Evolutionary conservation across 2,888 invertebrate species (phyloP).

Genomic region (Orthosia gothica): DNA sequence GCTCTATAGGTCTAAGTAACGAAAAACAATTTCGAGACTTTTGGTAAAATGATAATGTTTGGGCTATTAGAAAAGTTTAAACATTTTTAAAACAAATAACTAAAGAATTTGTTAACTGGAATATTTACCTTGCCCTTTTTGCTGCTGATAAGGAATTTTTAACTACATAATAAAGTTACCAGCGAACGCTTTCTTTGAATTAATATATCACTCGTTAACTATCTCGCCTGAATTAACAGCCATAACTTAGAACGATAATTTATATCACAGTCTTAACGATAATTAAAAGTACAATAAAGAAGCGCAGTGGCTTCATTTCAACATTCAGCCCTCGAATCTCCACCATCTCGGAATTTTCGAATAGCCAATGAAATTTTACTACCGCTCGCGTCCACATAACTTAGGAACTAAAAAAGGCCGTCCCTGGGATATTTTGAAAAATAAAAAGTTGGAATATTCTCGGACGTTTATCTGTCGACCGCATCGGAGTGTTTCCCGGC

Average conservation of each 20-base stretch:
- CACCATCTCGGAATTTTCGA: slow-evolving; percentile 73
- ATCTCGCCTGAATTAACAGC: slow-evolving; percentile 16
- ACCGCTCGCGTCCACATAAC: slow-evolving; percentile 79
- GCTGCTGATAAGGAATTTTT: slow-evolving; percentile 7
- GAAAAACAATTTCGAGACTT: too few species aligned
- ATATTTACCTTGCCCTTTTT: not conserved
- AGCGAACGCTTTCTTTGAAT: slow-evolving; percentile 15
- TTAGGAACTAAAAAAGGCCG: slow-evolving; percentile 73
- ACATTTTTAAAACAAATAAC: not conserved
- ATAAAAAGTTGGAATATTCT: slow-evolving; percentile 70
- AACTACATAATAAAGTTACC: slow-evolving; percentile 4
- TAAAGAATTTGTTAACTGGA: not conserved
- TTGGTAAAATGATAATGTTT: not conserved
- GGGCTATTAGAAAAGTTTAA: not conserved
- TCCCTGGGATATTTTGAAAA: slow-evolving; percentile 68
- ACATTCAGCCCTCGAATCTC: slow-evolving; percentile 70
- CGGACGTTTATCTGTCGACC: slow-evolving; percentile 71
- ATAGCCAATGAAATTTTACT: slow-evolving; percentile 82
- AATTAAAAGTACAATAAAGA: slow-evolving; percentile 63
- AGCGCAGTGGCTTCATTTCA: slow-evolving; percentile 79
- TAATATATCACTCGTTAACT: slow-evolving; percentile 37
- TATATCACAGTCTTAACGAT: slow-evolving; percentile 55
- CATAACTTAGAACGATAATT: slow-evolving; percentile 49
- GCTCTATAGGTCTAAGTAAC: too few species aligned
- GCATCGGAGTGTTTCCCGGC: slow-evolving; percentile 81